A percentile compares a stretch with the other conserved stretches of the same genome.
Conservation (phyloP, 2,797 vertebrate species). For the Myotis vivesi region DNA sequence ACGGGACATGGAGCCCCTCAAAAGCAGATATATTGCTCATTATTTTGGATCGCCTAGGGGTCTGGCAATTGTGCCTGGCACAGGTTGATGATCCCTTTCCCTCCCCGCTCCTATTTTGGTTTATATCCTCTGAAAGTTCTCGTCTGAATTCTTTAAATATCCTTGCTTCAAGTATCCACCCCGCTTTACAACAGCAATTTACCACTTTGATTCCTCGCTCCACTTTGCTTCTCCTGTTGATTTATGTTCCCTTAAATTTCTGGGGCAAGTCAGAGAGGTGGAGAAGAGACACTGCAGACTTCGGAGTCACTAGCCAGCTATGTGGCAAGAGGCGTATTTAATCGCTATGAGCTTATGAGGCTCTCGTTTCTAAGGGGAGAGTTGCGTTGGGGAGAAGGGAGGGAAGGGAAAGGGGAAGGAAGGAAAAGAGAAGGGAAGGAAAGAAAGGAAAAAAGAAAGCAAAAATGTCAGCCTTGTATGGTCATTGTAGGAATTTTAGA, state of each 20-base stretch:
- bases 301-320: background rate
- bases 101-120: background rate
- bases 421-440: background rate
- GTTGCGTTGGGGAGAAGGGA: background rate
- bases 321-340: background rate
- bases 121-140: conserved; percentile 22
- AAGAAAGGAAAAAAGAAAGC: background rate
- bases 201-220: background rate
- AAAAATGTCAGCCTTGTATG: background rate
- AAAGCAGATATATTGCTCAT: conserved; percentile 2
- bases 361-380: conserved; percentile 19
- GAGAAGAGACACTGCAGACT: background rate
- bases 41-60: conserved; percentile 9
- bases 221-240: background rate
- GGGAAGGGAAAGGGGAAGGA: background rate
- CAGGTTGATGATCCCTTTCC: background rate
- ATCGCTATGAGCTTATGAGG: background rate
- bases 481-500: background rate
- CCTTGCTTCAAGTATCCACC: background rate
- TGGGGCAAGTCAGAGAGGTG: background rate
- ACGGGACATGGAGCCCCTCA: background rate
- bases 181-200: background rate
- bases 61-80: background rate
- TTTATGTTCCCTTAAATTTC: conserved; percentile 5
- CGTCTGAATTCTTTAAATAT: conserved; percentile 26